These are phyloP conservation scores for Cnemophilus loriae DNA, from an alignment of 2,113 vertebrate genomes.

Conservation along the genomic window DNA sequence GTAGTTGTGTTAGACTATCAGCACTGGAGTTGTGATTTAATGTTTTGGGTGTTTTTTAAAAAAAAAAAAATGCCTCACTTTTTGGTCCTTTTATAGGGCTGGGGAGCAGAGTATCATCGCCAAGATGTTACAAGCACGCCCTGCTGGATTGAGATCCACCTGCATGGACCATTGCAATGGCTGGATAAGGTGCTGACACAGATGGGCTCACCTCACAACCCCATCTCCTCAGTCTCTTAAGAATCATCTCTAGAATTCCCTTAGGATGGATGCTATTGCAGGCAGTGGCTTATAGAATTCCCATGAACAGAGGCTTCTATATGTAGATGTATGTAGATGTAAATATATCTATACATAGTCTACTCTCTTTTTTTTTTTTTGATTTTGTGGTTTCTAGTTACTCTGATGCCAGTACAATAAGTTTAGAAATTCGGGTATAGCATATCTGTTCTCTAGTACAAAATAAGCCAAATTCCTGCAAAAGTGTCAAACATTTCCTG, in stretches of 20 bases:
- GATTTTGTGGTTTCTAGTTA: constrained; percentile 61
- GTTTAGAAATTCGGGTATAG: constrained; percentile 12
- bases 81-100: constrained; percentile 80
- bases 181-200: constrained; percentile 97
- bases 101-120: constrained; percentile 97
- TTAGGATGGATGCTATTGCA: constrained; percentile 60
- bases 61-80: not conserved
- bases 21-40: not conserved
- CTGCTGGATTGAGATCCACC: constrained; percentile 98
- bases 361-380: not conserved
- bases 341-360: constrained; percentile 52
- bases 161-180: constrained; percentile 97
- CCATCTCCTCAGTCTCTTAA: constrained; percentile 97
- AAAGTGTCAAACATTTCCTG: constrained; percentile 32
- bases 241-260: not conserved
- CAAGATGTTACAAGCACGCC: constrained; percentile 98
- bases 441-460: not conserved
- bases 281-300: constrained; percentile 62
- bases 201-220: constrained; percentile 97
- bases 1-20: not conserved
- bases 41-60: not conserved
- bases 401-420: constrained; percentile 27
- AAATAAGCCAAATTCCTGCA: constrained; percentile 50
- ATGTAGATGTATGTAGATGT: constrained; percentile 66
- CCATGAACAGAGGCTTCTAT: constrained; percentile 53